These are phyloP conservation scores for Drosophila flavopinicola DNA, from an alignment of 2,888 invertebrate genomes.

Conservation along the genomic window DNA sequence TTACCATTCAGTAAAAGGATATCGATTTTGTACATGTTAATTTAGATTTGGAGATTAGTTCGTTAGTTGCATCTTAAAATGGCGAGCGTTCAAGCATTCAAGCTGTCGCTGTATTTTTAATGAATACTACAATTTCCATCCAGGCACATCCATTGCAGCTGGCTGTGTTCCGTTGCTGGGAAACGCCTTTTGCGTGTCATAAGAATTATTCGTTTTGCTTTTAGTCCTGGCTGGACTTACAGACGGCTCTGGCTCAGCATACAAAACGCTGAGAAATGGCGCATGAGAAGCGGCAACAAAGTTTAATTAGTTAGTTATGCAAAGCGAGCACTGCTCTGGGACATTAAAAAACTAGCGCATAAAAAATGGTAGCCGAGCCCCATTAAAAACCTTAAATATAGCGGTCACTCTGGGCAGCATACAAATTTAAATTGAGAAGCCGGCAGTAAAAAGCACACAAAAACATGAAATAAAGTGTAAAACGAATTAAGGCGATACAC, in stretches of 20 bases:
- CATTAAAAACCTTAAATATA: slow-evolving; percentile 38
- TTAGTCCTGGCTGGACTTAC: slow-evolving; percentile 24
- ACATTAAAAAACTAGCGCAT: slow-evolving; percentile 48
- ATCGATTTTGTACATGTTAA: not conserved
- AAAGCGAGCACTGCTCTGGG: slow-evolving; percentile 60
- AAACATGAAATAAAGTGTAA: slow-evolving; percentile 34
- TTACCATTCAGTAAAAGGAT: not conserved
- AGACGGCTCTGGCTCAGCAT: slow-evolving; percentile 7
- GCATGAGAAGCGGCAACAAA: slow-evolving; percentile 65
- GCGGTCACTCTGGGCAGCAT: slow-evolving; percentile 30
- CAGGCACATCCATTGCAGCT: slow-evolving; percentile 1
- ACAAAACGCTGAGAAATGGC: slow-evolving; percentile 55
- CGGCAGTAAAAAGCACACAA: slow-evolving; percentile 17
- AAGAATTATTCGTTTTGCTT: slow-evolving; percentile 47
- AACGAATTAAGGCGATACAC: slow-evolving; percentile 37
- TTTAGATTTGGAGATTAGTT: not conserved
- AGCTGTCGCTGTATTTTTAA: slow-evolving; percentile 47
- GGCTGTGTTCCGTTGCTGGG: not conserved
- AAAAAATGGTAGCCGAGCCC: slow-evolving; percentile 28
- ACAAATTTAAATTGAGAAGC: slow-evolving; percentile 55
- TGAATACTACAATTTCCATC: slow-evolving; percentile 35
- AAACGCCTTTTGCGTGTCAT: slow-evolving; percentile 75
- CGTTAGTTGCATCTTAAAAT: slow-evolving; percentile 4
- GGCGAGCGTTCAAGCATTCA: slow-evolving; percentile 32
- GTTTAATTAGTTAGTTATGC: slow-evolving; percentile 78